Base-by-base conservation (phyloP, 2,113 vertebrate genomes). In the Bambusicola thoracicus region DNA sequence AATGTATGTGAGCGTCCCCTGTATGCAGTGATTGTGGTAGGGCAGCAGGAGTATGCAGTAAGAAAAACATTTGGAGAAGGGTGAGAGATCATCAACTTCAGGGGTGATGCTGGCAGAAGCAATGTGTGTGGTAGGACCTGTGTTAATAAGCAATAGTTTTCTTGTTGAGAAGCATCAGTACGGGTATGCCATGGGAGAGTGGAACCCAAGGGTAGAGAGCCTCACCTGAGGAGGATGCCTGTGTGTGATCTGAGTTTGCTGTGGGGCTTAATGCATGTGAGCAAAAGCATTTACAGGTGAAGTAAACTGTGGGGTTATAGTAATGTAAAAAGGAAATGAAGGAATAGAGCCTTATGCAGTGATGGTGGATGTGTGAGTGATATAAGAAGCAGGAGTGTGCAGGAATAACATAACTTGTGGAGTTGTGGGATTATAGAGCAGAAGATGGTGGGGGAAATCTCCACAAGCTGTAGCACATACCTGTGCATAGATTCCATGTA, bases 221-320 rank as follows among this genome's bases (percentile, higher is more conserved):
- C 4, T 63, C 44, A 40, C 6, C 12, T 17, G 3, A 18, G 13
- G 12, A 38, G 15, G 38, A 44, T 34, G 59, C 11, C n/a, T 59
- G 25, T 29, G 19, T 9, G 32, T 32, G n/a, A n/a, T n/a, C 48
- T 13, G 13, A 51, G 22, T 44, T 44, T 44, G 13, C 36, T 65
- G 6, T 41, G 29, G 13, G 21, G 1, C 48, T 20, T 48, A 14
- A 56, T 11, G 34, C 29, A 11, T 32, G 24, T 4, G 9, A 59
- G 16, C 58, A 41, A 25, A 25, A 21, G 8, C 2, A 0, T 49
- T 69, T 13, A n/a, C 8, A 44, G 3, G 0, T 65, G 32, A 56
- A 69, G 7, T 14, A 69, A 83, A 62, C 2, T 19, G 17, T 40
- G 36, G 11, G n/a, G 19, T 25, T 62, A 25, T 8, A 56, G 55